A percentile compares a stretch with the other conserved stretches of the same genome.
Conservation (phyloP, 2,113 vertebrate species). For the Coreoperca whiteheadi region DNA sequence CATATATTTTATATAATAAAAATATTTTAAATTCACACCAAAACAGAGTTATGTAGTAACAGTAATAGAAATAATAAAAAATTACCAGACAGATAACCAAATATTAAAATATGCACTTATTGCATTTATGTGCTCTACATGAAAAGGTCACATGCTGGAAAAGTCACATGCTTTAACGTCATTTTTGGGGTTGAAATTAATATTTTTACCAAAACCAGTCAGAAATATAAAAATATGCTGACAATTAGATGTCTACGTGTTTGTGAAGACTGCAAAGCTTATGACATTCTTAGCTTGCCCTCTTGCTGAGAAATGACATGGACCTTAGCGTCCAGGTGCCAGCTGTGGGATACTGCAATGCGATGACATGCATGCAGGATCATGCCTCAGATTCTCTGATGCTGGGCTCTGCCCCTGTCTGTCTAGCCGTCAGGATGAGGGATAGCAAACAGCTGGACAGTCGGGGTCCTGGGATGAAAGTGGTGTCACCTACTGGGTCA, state of each 20-base stretch:
- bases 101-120: background rate
- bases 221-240: background rate
- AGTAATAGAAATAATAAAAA: slow-evolving; percentile 5
- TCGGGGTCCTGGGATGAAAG: slow-evolving; percentile 68
- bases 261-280: slow-evolving; percentile 1
- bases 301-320: slow-evolving; percentile 30
- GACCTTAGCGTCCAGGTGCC: slow-evolving; percentile 39
- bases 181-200: background rate
- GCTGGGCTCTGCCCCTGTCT: slow-evolving; percentile 53
- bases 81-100: background rate
- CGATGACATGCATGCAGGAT: slow-evolving; percentile 55
- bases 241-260: background rate
- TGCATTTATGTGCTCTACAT: background rate
- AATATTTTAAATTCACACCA: background rate
- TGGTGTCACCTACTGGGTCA: slow-evolving; percentile 63
- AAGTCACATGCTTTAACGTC: background rate
- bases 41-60: background rate
- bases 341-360: slow-evolving; percentile 50
- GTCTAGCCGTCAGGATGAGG: slow-evolving; percentile 74
- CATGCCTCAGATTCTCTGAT: slow-evolving; percentile 36
- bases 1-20: background rate
- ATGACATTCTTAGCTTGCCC: slow-evolving; percentile 14
- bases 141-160: background rate
- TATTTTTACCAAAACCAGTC: background rate
- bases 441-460: slow-evolving; percentile 79